A percentile compares a stretch with the other conserved stretches of the same genome.
These are phyloP conservation scores for Molossus molossus DNA, from an alignment of 2,797 vertebrate species.

Conservation along the genomic window DNA sequence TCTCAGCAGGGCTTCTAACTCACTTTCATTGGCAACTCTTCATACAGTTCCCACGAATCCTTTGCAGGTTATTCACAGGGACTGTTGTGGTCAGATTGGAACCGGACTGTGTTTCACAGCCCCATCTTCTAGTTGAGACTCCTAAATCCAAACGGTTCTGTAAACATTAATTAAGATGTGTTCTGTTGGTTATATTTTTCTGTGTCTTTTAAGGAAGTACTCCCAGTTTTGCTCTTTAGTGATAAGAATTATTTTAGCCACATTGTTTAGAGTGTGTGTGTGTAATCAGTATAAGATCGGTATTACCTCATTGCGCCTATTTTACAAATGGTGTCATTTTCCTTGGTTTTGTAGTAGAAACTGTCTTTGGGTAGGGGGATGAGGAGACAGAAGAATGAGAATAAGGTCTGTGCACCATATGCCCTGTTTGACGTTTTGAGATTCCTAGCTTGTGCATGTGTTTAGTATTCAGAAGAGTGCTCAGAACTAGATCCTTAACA, in stretches of 20 bases:
- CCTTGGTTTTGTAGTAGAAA: background rate
- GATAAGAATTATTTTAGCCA: background rate
- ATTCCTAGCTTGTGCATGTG: background rate
- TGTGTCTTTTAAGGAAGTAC: background rate
- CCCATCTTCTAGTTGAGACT: background rate
- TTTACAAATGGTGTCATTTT: background rate
- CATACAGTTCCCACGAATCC: background rate
- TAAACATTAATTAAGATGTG: background rate
- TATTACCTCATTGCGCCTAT: background rate
- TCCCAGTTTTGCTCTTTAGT: background rate
- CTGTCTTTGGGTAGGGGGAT: background rate
- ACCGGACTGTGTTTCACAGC: background rate
- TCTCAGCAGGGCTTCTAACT: background rate
- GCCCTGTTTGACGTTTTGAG: background rate
- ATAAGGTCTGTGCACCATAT: background rate
- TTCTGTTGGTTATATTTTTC: too few relatives aligned
- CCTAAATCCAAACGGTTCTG: background rate
- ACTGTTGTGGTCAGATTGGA: background rate
- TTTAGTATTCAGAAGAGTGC: slow-evolving; percentile 5
- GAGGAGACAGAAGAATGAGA: background rate
- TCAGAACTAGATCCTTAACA: too few relatives aligned
- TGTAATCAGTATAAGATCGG: background rate
- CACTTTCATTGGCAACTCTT: background rate
- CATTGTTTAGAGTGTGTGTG: background rate
- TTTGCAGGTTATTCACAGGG: background rate